phyloP scores from a whole-genome alignment of 2,888 invertebrate species.

The Saturnia japonica region DNA sequence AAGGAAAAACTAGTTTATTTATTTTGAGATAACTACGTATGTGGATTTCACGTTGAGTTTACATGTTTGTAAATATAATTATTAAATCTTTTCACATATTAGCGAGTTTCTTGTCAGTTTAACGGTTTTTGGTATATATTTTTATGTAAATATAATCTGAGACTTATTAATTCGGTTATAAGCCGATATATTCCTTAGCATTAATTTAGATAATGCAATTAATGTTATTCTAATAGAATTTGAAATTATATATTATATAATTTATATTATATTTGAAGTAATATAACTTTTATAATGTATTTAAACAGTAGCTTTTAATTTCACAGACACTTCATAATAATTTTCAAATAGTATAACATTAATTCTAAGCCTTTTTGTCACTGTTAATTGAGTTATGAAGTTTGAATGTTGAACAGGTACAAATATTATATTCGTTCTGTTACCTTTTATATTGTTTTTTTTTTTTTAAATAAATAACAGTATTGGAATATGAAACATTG shows the following conservation, averaged over 20 bases:
- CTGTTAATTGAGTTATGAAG: background rate
- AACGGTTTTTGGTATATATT: slow-evolving; percentile 1
- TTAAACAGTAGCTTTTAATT: background rate
- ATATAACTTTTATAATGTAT: background rate
- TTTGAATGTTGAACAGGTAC: background rate
- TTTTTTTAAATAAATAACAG: background rate
- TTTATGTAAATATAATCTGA: background rate
- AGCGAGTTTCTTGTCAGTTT: background rate
- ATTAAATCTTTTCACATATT: background rate
- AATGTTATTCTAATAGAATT: background rate
- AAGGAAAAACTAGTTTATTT: slow-evolving; percentile 10
- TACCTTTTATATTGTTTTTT: background rate
- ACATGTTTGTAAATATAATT: slow-evolving; percentile 10
- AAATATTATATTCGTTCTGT: background rate
- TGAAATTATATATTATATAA: too few relatives aligned
- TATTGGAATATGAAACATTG: background rate
- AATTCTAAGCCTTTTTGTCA: background rate
- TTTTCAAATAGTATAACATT: background rate
- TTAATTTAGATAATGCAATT: background rate
- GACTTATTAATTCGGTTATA: background rate
- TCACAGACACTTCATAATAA: background rate
- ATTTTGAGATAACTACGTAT: background rate
- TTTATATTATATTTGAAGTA: too few relatives aligned
- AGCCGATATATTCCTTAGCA: background rate
- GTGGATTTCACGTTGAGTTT: background rate